Base-by-base conservation (phyloP, 1,140 invertebrate genomes). In the Papilio glaucus region DNA sequence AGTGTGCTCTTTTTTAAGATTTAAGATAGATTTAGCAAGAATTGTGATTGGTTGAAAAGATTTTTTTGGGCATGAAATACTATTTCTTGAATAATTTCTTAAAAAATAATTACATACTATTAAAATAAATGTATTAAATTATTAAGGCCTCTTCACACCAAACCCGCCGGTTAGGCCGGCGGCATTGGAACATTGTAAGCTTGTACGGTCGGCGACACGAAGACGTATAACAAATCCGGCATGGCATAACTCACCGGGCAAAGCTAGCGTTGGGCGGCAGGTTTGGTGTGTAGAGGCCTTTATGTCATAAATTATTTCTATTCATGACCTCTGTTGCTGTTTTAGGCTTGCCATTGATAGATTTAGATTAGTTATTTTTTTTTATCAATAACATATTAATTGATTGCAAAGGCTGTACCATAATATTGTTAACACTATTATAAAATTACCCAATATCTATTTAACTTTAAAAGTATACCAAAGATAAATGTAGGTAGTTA, bases 341-440 rank as follows among this genome's bases (percentile, higher is more conserved):
- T 61, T 39, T 21, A 65, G 39, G 62, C 62, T 39, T 65, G 33
- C n/a, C 15, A 18, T 65, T 15, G 45, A 18, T 53, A 65, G 60
- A 57, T 26, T 24, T 57, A 57, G 60, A 65, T 41, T 63, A 63
- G 61, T 38, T 63, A 39, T 37, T 63, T 33, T 63, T 37, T 33
- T 33, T 33, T 33, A 1, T 42, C 3, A 61, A 57, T 4, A 62
- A 37, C 60, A 37, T 33, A 33, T 65, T 65, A 65, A 42, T 0
- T 33, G 39, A 21, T 15, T 24, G 21, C 9, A 24, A 24, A 24
- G 12, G 21, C 49, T 53, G 49, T 24, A 10, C 49, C 21, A 21
- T 53, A 53, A 53, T 26, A 53, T 24, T 24, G 18, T 53, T 53
- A 53, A 53, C 9, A 18, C 18, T 53, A 24, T 53, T 24, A 24